Evolutionary conservation across 2,113 vertebrate genomes (phyloP), one percentile per base, ranked within the genome.

Genomic region (Spermophilus dauricus): DNA sequence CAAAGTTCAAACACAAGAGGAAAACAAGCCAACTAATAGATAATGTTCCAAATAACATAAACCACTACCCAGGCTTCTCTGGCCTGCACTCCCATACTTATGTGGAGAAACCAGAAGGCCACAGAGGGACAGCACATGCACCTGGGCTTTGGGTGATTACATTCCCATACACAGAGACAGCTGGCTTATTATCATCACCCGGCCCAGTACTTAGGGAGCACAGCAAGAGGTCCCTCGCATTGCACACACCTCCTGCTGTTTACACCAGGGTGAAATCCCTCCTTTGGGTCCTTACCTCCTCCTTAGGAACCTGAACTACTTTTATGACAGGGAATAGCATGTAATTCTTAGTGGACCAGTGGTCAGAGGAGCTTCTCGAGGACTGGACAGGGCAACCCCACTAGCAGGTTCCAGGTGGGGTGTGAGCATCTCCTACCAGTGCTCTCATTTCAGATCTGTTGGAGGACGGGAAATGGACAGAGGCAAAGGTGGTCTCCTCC

Each of bases 211-310:
- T 69, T 12, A 2, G 34, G 58, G 28, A 28, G 75, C 51, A 30
- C 61, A 61, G 5, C 9, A 6, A 3, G 16, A 58, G 12, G 1
- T 4, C n/a, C 0, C 5, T 0, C 1, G 7, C 14, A 1, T 6
- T 1, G 0, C 5, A 51, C 7, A 8, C 0, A 14, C 17, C n/a
- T 67, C 7, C 4, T 48, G 26, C 13, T 37, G 22, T 8, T 67
- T 14, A 32, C 18, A 5, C 37, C 20, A 4, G 2, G 5, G 3
- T 3, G 8, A 45, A 32, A 32, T n/a, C 34, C 53, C 20, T 69
- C 28, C 4, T 39, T 5, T 17, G 1, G 56, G 56, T 4, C 22
- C 9, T 4, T 16, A 4, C n/a, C 32, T 65, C 67, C 56, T 73
- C 30, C 75, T 53, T 4, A n/a, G 22, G 56, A 81, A 63, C 8